Base-by-base conservation (phyloP, 2,797 vertebrate species). In the Schizopygopsis malacanthus region DNA sequence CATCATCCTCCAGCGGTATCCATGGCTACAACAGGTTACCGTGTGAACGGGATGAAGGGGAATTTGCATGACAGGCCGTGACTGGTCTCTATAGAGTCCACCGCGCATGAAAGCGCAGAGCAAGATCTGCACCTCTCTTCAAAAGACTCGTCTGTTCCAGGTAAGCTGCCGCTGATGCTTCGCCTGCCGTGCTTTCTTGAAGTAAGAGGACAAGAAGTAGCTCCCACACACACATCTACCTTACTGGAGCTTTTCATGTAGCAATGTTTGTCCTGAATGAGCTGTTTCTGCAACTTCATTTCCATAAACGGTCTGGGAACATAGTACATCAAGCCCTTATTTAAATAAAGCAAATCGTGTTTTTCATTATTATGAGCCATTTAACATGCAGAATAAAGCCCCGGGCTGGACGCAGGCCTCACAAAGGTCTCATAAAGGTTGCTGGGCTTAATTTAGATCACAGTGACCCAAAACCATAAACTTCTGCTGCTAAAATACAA, bases 11-110 rank as follows among this genome's bases (percentile, higher is more conserved):
- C 72, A 77, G 59, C 22, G 13, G 82, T 84, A 9, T 77, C 82
- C 72, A 84, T 84, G 71, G n/a, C 22, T 41, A 84, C 82, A 22
- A 37, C 43, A 77, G 83, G 75, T 84, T 84, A 77, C 82, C 82
- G 59, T 78, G 75, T 78, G 59, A 78, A 78, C 33, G 47, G 75
- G 75, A 84, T 77, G 47, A 84, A 84, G 83, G 83, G 63, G 39
- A 78, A 70, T 84, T 56, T 78, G 63, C 83, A 84, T 84, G 83
- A 78, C 83, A 84, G 73, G 6, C 61, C 28, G 75, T 84, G 83
- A 84, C 75, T 41, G 75, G 22, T 56, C 37, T 84, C 72, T 65
- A 75, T 61, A 73, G 81, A 59, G 72, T 83, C 59, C 72, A 77
- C 4, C 1, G 59, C 22, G 22, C 43, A 75, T 83, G 82, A 83